Percentiles rank a stretch among this genome's conserved stretches.
Evolutionary conservation across 2,888 invertebrate genomes (phyloP).

Genomic region (Pterobdella sp.): DNA sequence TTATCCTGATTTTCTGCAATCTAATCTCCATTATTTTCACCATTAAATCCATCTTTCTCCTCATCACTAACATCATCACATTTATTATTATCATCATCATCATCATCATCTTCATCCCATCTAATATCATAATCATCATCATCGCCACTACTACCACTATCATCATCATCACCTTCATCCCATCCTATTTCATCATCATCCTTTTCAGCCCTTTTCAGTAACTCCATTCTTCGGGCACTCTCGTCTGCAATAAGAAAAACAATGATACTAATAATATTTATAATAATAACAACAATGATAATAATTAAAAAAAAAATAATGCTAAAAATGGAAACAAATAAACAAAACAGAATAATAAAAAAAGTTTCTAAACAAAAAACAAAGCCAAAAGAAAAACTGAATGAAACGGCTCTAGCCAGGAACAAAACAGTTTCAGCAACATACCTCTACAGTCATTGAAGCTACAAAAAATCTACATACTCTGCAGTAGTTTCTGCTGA

Average conservation of each 20-base stretch:
- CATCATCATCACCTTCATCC: background rate
- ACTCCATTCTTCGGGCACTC: background rate
- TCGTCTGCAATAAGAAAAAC: background rate
- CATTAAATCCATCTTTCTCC: too few species aligned
- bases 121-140: too few species aligned
- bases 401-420: too few species aligned
- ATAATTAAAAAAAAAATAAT: constrained; percentile 2
- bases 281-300: background rate
- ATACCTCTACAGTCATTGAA: too few species aligned
- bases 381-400: background rate
- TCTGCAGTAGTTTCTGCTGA: background rate
- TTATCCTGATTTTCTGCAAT: too few species aligned
- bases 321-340: background rate
- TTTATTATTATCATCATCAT: too few species aligned
- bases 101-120: too few species aligned
- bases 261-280: background rate
- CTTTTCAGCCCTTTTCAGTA: background rate
- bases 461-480: too few species aligned
- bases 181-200: background rate
- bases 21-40: too few species aligned
- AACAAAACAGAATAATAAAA: background rate
- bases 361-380: background rate
- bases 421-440: too few species aligned
- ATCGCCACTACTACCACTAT: too few species aligned
- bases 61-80: too few species aligned